Percentiles rank a stretch among this genome's conserved stretches.
phyloP scores from a whole-genome alignment of 2,113 vertebrate genomes.

The Pseudorectes ferrugineus region DNA sequence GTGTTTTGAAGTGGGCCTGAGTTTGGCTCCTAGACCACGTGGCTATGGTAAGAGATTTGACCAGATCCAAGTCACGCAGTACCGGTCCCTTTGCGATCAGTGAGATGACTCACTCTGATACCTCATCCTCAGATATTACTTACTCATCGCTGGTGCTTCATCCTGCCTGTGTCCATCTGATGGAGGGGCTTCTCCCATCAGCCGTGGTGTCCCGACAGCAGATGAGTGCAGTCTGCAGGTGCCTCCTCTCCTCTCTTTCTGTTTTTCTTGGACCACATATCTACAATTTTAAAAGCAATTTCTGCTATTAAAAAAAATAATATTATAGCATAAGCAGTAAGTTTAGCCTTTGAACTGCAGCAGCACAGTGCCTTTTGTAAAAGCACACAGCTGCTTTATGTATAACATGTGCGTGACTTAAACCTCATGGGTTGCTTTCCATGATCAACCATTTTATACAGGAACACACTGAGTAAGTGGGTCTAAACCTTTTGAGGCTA shows the following conservation, averaged over 20 bases:
- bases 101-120: not conserved
- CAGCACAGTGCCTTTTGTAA: not conserved
- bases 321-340: not conserved
- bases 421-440: not conserved
- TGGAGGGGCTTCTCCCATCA: not conserved
- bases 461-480: not conserved
- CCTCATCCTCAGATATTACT: not conserved
- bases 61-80: not conserved
- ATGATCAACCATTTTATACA: not conserved
- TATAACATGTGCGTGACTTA: not conserved
- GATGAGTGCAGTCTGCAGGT: not conserved
- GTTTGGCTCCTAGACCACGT: not conserved
- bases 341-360: not conserved
- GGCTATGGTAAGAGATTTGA: not conserved
- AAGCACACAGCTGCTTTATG: not conserved
- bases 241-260: not conserved
- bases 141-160: not conserved
- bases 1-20: not conserved
- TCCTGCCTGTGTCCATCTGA: not conserved
- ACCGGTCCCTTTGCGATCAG: accelerated
- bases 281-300: not conserved
- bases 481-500: not conserved
- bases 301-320: not conserved
- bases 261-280: not conserved
- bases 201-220: accelerated